Conservation (phyloP, 2,888 invertebrate species). For the Sphaerophoria rueppellii region DNA sequence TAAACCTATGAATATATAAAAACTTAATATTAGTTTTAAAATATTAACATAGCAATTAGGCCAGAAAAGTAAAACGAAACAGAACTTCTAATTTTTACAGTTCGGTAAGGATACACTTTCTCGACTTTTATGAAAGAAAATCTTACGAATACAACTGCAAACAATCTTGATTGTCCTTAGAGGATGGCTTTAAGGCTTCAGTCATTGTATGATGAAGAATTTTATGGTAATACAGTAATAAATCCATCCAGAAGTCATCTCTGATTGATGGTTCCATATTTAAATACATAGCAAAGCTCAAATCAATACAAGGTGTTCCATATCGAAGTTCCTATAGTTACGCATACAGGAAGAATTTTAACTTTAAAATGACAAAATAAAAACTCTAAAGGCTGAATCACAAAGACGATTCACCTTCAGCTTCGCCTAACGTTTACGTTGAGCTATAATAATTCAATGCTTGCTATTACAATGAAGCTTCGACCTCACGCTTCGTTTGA, state of each 20-base stretch:
- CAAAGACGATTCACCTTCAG: too few relatives aligned
- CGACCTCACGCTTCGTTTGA: too few relatives aligned
- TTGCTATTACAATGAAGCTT: too few relatives aligned
- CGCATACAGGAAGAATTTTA: neutral
- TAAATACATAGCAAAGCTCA: conserved; percentile 80
- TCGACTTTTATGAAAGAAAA: neutral
- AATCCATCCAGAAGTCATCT: conserved; percentile 75
- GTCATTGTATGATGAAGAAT: conserved; percentile 76
- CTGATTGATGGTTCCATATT: conserved; percentile 77
- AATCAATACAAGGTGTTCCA: conserved; percentile 79
- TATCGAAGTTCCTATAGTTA: conserved; percentile 77
- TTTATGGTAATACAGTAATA: conserved; percentile 77
- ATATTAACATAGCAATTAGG: too few relatives aligned
- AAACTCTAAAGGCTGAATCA: too few relatives aligned
- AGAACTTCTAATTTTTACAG: too few relatives aligned
- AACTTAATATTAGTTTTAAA: too few relatives aligned
- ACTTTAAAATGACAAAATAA: neutral
- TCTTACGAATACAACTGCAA: conserved; percentile 20
- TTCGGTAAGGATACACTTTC: too few relatives aligned
- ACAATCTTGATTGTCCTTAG: conserved; percentile 1
- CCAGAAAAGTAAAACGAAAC: too few relatives aligned
- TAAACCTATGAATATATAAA: conserved; percentile 74
- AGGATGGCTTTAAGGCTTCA: conserved; percentile 75
- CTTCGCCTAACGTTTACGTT: too few relatives aligned
- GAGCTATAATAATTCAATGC: too few relatives aligned